phyloP scores from a whole-genome alignment of 2,888 invertebrate species.

The Neoitamus cyanurus region DNA sequence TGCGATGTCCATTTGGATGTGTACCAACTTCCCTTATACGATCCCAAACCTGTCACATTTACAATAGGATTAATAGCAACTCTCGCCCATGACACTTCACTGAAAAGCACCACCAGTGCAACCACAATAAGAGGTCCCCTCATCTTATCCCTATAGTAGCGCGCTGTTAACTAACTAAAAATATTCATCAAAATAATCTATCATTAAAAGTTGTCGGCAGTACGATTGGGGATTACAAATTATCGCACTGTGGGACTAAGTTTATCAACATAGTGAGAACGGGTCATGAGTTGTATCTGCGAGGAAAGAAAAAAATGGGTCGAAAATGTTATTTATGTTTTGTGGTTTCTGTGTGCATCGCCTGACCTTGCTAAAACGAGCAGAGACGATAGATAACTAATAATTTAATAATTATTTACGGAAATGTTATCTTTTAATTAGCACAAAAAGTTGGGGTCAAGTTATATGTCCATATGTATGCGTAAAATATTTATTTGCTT shows the following conservation, averaged over 20 bases:
- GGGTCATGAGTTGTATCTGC: neutral
- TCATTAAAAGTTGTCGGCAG: neutral
- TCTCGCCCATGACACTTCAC: neutral
- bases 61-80: slow-evolving; percentile 28
- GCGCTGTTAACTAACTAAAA: slow-evolving; percentile 20
- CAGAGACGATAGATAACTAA: too few relatives aligned
- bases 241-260: neutral
- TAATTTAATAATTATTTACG: too few relatives aligned
- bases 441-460: too few relatives aligned
- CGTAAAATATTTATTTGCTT: too few relatives aligned
- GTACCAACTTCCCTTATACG: neutral
- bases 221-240: neutral
- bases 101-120: neutral
- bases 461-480: too few relatives aligned
- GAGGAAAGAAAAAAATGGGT: neutral
- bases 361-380: neutral
- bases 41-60: slow-evolving; percentile 36
- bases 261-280: neutral
- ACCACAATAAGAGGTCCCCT: neutral
- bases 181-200: neutral
- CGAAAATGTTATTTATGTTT: neutral
- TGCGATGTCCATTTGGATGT: slow-evolving; percentile 41
- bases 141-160: neutral
- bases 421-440: too few relatives aligned
- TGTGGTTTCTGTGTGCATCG: neutral